These are phyloP conservation scores for Microctonus aethiopoides DNA, from an alignment of 2,888 invertebrate species.

Conservation along the genomic window DNA sequence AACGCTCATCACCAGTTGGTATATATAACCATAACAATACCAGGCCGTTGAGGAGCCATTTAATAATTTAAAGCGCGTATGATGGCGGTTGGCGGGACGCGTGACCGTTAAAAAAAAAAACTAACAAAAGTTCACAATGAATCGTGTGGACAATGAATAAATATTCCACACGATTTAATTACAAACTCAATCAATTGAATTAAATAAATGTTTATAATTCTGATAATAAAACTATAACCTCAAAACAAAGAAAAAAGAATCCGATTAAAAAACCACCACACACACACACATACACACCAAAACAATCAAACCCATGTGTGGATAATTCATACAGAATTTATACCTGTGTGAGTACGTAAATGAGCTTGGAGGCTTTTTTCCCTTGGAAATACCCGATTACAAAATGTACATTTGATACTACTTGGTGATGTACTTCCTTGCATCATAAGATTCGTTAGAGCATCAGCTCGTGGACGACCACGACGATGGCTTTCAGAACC, in stretches of 20 bases:
- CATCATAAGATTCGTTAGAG: constrained; percentile 75
- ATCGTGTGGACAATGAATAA: constrained; percentile 3
- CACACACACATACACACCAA: not conserved
- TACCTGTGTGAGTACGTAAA: constrained; percentile 75
- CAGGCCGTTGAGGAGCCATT: constrained; percentile 31
- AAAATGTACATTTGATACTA: constrained; percentile 77
- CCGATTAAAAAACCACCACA: not conserved
- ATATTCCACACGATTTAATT: constrained; percentile 18
- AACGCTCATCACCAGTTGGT: too few species aligned
- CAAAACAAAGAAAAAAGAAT: not conserved
- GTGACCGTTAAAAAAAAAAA: constrained; percentile 40
- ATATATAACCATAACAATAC: not conserved
- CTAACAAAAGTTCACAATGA: not conserved
- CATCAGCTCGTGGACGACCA: constrained; percentile 79
- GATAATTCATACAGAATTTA: too few species aligned
- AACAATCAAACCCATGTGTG: not conserved
- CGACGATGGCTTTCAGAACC: constrained; percentile 67
- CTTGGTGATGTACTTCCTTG: constrained; percentile 78
- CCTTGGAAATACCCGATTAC: constrained; percentile 79
- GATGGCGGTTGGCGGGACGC: constrained; percentile 64
- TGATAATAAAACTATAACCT: not conserved
- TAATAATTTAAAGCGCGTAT: constrained; percentile 59
- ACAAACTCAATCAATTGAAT: not conserved
- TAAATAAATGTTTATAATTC: not conserved
- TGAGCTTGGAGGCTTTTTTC: constrained; percentile 81